A percentile compares a stretch with the other conserved stretches of the same genome.
phyloP scores from a whole-genome alignment of 2,113 vertebrate genomes.

The Macquaria ambigua region DNA sequence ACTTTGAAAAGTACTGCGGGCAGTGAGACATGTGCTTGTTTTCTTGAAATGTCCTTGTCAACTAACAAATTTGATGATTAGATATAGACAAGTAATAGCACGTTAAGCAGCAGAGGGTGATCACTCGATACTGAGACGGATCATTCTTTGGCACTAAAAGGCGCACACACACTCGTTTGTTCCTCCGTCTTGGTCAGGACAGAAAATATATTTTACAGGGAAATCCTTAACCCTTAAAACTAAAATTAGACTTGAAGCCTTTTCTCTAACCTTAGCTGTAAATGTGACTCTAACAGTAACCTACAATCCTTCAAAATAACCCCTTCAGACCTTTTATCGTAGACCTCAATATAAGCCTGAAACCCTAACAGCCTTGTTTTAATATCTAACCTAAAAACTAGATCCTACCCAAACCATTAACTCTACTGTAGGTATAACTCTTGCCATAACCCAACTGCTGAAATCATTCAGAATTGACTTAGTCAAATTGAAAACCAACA shows the following conservation, averaged over 20 bases:
- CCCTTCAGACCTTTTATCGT: not conserved
- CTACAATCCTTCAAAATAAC: not conserved
- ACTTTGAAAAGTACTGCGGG: slow-evolving; percentile 2
- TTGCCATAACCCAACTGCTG: not conserved
- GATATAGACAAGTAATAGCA: slow-evolving; percentile 50
- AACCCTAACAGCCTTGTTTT: not conserved
- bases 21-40: slow-evolving; percentile 18
- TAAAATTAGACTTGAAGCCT: slow-evolving; percentile 26
- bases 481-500: slow-evolving; percentile 28
- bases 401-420: not conserved
- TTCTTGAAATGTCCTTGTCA: slow-evolving; percentile 41
- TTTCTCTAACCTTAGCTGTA: not conserved
- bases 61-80: slow-evolving; percentile 50
- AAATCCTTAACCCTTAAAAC: slow-evolving; percentile 27
- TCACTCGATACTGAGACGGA: slow-evolving; percentile 37
- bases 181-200: not conserved
- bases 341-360: not conserved
- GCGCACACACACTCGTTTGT: slow-evolving; percentile 16
- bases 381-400: not conserved
- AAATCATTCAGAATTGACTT: slow-evolving; percentile 24
- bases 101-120: slow-evolving; percentile 46
- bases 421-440: slow-evolving; percentile 8
- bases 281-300: not conserved
- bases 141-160: slow-evolving; percentile 34
- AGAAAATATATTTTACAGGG: slow-evolving; percentile 21